Percentiles rank a stretch among this genome's conserved stretches.
Conservation (phyloP, 2,113 vertebrate genomes). For the Vulpes vulpes region DNA sequence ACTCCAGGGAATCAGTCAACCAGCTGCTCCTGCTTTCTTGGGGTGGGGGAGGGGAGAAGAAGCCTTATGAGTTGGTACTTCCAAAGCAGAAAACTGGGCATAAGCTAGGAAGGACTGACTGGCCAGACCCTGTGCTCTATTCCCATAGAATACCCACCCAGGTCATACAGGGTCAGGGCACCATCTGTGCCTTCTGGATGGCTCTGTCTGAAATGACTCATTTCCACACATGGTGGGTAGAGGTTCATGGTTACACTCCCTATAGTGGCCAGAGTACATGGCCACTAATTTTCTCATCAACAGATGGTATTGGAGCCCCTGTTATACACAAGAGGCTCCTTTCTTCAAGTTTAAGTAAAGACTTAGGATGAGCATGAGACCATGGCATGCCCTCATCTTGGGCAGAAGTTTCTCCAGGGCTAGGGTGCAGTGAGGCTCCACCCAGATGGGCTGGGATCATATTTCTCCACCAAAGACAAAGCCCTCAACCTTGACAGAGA, state of each 20-base stretch:
- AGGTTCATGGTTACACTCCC: not conserved
- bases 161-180: not conserved
- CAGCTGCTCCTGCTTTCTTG: not conserved
- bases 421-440: not conserved
- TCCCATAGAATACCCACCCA: not conserved
- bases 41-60: not conserved
- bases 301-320: not conserved
- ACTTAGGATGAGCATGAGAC: not conserved
- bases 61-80: not conserved
- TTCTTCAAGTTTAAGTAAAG: not conserved
- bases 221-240: not conserved
- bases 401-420: not conserved
- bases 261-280: not conserved
- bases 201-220: slow-evolving; percentile 58
- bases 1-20: not conserved
- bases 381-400: not conserved
- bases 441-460: not conserved
- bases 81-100: not conserved
- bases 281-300: slow-evolving; percentile 48
- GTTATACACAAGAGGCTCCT: not conserved
- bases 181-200: slow-evolving; percentile 47
- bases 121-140: not conserved
- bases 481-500: not conserved
- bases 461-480: not conserved
- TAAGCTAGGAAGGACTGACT: not conserved